Base-by-base conservation (phyloP, 2,888 invertebrate species). In the Hybos culiciformis region DNA sequence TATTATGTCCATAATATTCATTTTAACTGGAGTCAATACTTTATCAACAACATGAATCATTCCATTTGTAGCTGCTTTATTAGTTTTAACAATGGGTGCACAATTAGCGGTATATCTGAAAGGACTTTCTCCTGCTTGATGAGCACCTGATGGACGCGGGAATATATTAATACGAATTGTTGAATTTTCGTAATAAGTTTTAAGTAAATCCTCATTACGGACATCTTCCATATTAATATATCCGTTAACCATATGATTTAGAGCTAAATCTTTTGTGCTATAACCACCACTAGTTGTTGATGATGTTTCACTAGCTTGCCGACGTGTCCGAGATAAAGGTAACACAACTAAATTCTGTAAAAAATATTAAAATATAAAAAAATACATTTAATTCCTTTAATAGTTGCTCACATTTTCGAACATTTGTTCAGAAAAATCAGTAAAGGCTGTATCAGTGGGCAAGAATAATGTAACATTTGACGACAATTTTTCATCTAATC, bases 31-130 rank as follows among this genome's bases (percentile, higher is more conserved):
- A 37, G 61, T 56, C 36, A 82, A 62, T 5, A 80, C 72, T n/a
- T 72, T 69, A 37, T 73, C 72, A 14, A 80, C 64, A 1, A 77
- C 64, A 56, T 83, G 80, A 12, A 81, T 69, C 42, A 82, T 70
- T 14, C 80, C 81, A 55, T 79, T 78, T 33, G 71, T 71, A 1
- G 80, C 75, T 41, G 74, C 62, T 52, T 75, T 72, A 58, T 83
- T 78, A 21, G 70, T 62, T 46, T 72, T 72, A 26, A 66, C 68
- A 24, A 83, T 62, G 39, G 71, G 70, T 17, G 74, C 74, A 59
- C 83, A 83, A 58, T 83, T 83, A 9, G 77, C 80, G 6, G 81
- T 80, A 48, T 57, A 66, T 9, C 61, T 58, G 41, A 55, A 61
- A 38, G 60, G 48, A 7, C 56, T 54, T 11, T 56, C 53, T 4